Evolutionary conservation across 2,797 vertebrate genomes (phyloP), one percentile per base, ranked within the genome.

Genomic region (Brachymystax lenok): DNA sequence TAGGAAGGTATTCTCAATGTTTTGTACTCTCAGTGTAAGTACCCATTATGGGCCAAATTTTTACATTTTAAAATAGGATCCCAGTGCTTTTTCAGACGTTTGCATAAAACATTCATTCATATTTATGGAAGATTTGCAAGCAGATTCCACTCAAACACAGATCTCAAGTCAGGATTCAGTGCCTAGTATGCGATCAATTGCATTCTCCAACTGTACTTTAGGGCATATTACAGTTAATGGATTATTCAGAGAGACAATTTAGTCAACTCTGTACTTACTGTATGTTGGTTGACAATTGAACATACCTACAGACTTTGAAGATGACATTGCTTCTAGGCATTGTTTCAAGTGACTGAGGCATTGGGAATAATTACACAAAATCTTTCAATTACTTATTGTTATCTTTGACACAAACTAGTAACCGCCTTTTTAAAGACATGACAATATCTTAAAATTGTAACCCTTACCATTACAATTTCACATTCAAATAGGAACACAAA

Each of bases 31-130:
- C 35, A 40, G 35, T 40, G 8, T 7, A 46, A 40, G 40, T 35
- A 51, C 82, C 74, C 66, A 71, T 74, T 87, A 93, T 92, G 93
- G 90, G 93, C 92, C 90, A 90, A 46, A 46, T 46, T 12, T 24
- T 24, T 24, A 24, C 24, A 24, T 24, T 24, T 2, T 46, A 7
- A 46, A 82, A 78, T 80, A 35, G 14, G 50, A 61, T 69, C 30
- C 6, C 72, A 66, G n/a, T 67, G 4, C 3, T 24, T 24, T 61
- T 61, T 24, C n/a, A 61, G 59, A 5, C n/a, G 2, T 21, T 10
- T 24, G 3, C 7, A 24, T 21, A 8, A 10, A 61, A 10, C 59
- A 61, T 61, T 10, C 19, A 8, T 24, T 61, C 8, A 61, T 61
- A n/a, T 61, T n/a, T 56, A 17, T 59, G 6, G 54, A 2, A 59